A percentile compares a stretch with the other conserved stretches of the same genome.
Evolutionary conservation across 1,140 invertebrate species (phyloP).

Genomic region (Drosophila nebulosa): DNA sequence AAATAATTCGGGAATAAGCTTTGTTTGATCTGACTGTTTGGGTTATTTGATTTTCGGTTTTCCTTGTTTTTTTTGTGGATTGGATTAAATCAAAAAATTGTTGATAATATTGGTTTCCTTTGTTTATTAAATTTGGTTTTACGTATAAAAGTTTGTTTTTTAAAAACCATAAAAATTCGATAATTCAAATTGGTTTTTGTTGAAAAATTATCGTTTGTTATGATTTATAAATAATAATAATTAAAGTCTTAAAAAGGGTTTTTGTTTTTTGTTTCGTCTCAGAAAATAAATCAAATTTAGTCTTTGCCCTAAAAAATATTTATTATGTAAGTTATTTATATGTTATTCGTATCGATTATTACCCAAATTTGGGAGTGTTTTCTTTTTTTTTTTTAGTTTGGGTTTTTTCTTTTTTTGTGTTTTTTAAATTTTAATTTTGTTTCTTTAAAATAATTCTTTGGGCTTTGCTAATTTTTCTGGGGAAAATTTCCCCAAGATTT

Average conservation of each 20-base stretch:
- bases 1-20: background rate
- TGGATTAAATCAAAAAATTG: slow-evolving; percentile 34
- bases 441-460: slow-evolving; percentile 68
- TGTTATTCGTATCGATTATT: slow-evolving; percentile 27
- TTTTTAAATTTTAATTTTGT: background rate
- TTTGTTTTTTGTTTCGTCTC: slow-evolving; percentile 24
- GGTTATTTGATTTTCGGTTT: slow-evolving; percentile 10
- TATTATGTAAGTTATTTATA: slow-evolving; percentile 43
- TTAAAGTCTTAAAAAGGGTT: slow-evolving; percentile 63
- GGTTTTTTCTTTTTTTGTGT: background rate
- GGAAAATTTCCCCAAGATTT: slow-evolving; percentile 34
- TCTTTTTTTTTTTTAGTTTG: slow-evolving; percentile 23
- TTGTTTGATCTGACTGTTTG: slow-evolving; percentile 44
- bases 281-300: slow-evolving; percentile 65
- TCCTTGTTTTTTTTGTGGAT: slow-evolving; percentile 39
- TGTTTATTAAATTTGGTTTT: slow-evolving; percentile 30
- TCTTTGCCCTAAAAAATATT: slow-evolving; percentile 67
- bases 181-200: slow-evolving; percentile 63
- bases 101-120: slow-evolving; percentile 36
- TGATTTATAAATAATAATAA: slow-evolving; percentile 27
- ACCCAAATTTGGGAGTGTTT: slow-evolving; percentile 3
- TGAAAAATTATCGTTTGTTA: slow-evolving; percentile 12
- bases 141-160: slow-evolving; percentile 72
- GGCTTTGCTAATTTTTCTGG: slow-evolving; percentile 62
- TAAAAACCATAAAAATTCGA: slow-evolving; percentile 76